Base-by-base conservation (phyloP, 2,797 vertebrate species). In the Simalia tracyae region DNA sequence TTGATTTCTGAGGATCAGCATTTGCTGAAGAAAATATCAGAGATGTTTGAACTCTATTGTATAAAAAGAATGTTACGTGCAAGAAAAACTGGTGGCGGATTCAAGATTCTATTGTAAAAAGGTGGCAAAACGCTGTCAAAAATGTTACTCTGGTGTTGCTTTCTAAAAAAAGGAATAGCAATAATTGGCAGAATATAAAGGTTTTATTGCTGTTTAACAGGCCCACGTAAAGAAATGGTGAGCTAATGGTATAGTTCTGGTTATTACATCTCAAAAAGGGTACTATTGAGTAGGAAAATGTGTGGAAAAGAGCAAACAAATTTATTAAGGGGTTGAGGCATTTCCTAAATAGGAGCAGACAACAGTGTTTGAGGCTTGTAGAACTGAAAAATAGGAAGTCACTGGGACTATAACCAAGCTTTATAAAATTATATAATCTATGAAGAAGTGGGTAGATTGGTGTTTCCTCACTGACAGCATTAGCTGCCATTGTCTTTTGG, bases 1-100 rank as follows among this genome's bases (percentile, higher is more conserved):
- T 94, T 91, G 22, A 94, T 92, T 96, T 97, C 94, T 95, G 96
- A 96, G 94, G 96, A 95, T 95, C 92, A 93, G 86, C 95, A 90
- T 93, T 94, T 97, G 93, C 96, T 96, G 96, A 68, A 96, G 94
- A 95, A 72, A 5, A 89, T 92, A 96, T 97, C 95, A 94, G 97
- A 96, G 91, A 95, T 94, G 92, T 95, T 95, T 92, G 84, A 96
- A 96, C 85, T 96, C 91, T 94, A 42, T 76, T 94, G 85, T 95
- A 94, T 96, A 96, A 95, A 95, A 92, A 94, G 94, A 95, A 94
- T 92, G 50, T 28, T 93, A 94, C 31, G 92, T 5, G 91, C 5
- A 95, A 22, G 31, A 50, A 90, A 91, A 93, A 90, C 31, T 84
- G 92, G 92, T 60, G 91, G 54, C 31, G 50, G 0, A 46, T 59